Evolutionary conservation across 1,140 invertebrate genomes (phyloP), one percentile per base, ranked within the genome.

Genomic region (Holcopasites calliopsidis): DNA sequence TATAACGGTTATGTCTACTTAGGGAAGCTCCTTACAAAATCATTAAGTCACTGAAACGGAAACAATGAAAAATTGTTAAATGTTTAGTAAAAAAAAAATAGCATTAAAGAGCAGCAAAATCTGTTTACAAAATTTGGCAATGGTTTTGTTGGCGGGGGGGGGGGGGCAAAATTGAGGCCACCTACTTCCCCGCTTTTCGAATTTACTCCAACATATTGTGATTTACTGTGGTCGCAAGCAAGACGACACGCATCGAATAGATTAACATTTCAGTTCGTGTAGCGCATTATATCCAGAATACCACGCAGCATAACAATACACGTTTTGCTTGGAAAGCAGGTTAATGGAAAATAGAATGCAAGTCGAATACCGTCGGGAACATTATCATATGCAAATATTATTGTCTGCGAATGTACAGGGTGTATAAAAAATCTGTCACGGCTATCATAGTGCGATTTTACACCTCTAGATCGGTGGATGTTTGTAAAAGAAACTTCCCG

Each of bases 261-360:
- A 82, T 80, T 80, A 80, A 69, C 54, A 49, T 77, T 66, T 76
- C 47, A 42, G 69, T 60, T 69, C 61, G 61, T 69, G 33, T 50
- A 76, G 50, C 13, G 28, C 55, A 26, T 44, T 72, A 73, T 62
- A 58, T 28, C 70, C 78, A 33, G 31, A 21, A 18, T 62, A 73
- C 16, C 44, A 76, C 28, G 31, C 58, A 47, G 79, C 82, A 83
- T 83, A 83, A 83, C 61, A 82, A 83, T 83, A 70, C 49, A 57
- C 54, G 38, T 78, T 78, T 68, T 82, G 28, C 60, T 33, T 78
- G 70, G 65, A 83, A 83, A 82, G 16, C 50, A 82, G 81, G 81
- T 82, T 83, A 50, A 83, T 75, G 76, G 82, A 83, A 83, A 66
- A 40, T 28, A n/a, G 70, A 78, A 69, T 75, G 75, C 70, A 47